phyloP scores from a whole-genome alignment of 2,797 vertebrate genomes.

The Synanceia verrucosa region DNA sequence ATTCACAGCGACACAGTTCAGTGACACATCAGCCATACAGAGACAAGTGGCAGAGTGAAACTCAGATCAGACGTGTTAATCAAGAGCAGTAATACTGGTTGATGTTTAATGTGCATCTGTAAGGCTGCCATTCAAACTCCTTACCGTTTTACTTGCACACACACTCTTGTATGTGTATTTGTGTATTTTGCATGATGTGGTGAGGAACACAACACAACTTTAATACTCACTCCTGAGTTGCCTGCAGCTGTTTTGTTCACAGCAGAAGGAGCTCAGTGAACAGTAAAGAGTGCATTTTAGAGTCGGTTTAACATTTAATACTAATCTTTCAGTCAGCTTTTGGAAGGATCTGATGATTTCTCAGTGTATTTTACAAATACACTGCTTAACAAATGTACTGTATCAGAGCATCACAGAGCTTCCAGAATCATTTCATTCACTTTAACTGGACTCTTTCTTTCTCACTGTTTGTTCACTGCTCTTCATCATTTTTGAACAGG shows the following conservation, averaged over 20 bases:
- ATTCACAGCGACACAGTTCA: not conserved
- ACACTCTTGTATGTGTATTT: not conserved
- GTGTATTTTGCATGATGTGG: not conserved
- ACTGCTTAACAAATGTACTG: too few species aligned
- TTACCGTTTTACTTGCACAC: not conserved
- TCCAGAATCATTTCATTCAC: too few species aligned
- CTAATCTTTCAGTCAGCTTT: not conserved
- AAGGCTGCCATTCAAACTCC: not conserved
- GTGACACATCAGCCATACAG: not conserved
- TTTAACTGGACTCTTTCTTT: too few species aligned
- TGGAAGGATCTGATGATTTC: not conserved
- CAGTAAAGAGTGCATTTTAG: not conserved
- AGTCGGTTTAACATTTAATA: not conserved
- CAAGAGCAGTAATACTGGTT: not conserved
- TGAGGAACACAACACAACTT: not conserved
- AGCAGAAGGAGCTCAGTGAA: constrained; percentile 2
- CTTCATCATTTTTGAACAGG: too few species aligned
- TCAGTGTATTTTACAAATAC: not conserved
- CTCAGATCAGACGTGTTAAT: not conserved
- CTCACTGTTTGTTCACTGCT: too few species aligned
- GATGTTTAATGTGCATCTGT: not conserved
- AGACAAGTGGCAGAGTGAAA: not conserved
- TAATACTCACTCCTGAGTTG: not conserved
- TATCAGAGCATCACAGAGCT: too few species aligned
- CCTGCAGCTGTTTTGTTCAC: constrained; percentile 10